Evolutionary conservation across 2,888 invertebrate species (phyloP).

Genomic region (Philonicus albiceps): DNA sequence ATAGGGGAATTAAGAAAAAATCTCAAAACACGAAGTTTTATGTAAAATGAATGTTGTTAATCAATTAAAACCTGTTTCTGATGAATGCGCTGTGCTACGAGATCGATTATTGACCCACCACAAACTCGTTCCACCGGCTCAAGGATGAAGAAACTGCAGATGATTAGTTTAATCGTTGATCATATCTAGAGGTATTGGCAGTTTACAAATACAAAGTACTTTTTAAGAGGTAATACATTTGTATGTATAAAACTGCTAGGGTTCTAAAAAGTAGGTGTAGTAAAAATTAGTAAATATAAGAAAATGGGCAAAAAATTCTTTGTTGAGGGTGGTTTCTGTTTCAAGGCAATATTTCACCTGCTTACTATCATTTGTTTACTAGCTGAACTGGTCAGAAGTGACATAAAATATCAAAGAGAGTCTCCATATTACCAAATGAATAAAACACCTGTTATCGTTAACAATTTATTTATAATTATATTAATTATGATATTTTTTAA

Average conservation of each 20-base stretch:
- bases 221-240: not conserved
- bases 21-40: conserved; percentile 46
- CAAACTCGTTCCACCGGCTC: not conserved
- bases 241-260: not conserved
- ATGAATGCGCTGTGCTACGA: conserved; percentile 46
- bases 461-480: not conserved
- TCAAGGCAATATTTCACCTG: not conserved
- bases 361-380: not conserved
- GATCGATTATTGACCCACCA: conserved; percentile 42
- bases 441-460: not conserved
- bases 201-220: not conserved
- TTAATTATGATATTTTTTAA: not conserved
- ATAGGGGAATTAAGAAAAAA: conserved; percentile 44
- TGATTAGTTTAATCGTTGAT: not conserved
- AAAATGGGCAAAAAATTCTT: not conserved
- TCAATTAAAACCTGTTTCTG: conserved; percentile 49
- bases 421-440: not conserved
- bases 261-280: not conserved
- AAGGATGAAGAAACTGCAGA: not conserved
- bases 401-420: not conserved
- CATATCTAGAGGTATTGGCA: not conserved
- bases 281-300: not conserved
- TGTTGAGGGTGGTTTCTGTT: not conserved
- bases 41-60: conserved; percentile 49
- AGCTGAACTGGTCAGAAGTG: not conserved